Evolutionary conservation across 2,113 vertebrate genomes (phyloP), one percentile per base, ranked within the genome.

Genomic region (Anthoscopus minutus): DNA sequence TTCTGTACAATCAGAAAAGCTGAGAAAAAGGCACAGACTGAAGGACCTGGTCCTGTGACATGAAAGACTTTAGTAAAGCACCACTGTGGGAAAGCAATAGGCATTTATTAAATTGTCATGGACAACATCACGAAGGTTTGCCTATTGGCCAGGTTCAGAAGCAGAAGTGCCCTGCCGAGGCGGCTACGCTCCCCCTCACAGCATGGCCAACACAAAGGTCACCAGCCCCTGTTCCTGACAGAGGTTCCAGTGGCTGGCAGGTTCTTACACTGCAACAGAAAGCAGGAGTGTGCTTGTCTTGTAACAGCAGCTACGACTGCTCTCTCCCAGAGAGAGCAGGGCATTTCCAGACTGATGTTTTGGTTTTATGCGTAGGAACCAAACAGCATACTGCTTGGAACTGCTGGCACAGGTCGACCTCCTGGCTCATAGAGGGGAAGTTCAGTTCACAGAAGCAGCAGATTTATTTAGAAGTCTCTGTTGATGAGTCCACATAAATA

Each of bases 71-170:
- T 57, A 90, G 37, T 18, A 53, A 78, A 92, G 30, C 23, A 86
- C 21, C 0, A 0, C 33, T 62, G 16, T 15, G 30, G 15, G n/a
- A 37, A 90, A 86, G 56, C 10, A 69, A 33, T 0, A 0, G 25
- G n/a, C 58, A 50, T 40, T 80, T 11, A 5, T 38, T 89, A 44
- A 74, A 64, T 1, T 30, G 42, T 8, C 57, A 24, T 1, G 45
- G 47, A 65, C 35, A 81, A 7, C 35, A 60, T 16, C n/a, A 19
- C 12, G 31, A 45, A 47, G 0, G 6, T 30, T 42, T 72, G 48
- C 37, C 44, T 85, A 51, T 31, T 15, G 13, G 57, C 35, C 65
- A 50, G n/a, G n/a, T 13, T 69, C 40, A 50, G 71, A 27, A 88
- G 66, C 30, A 40, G 38, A 72, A 81, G 15, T 47, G 51, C 42